phyloP scores from a whole-genome alignment of 1,140 invertebrate genomes.

The Tetraneura akinire region DNA sequence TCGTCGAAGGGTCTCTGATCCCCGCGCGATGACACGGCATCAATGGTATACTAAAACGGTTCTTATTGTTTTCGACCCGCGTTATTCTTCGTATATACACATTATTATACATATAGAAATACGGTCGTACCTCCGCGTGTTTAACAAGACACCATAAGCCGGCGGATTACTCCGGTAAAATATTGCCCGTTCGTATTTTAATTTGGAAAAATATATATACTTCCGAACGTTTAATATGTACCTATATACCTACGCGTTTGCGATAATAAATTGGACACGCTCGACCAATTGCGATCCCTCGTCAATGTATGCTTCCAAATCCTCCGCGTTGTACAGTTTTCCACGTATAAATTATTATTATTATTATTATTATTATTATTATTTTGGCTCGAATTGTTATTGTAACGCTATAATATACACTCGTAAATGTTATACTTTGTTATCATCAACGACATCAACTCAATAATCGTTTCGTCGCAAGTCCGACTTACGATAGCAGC shows the following conservation, averaged over 20 bases:
- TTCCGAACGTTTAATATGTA: constrained; percentile 22
- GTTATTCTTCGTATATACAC: too few species aligned
- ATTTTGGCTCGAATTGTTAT: too few species aligned
- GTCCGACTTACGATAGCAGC: too few species aligned
- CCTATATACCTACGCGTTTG: too few species aligned
- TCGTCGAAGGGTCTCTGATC: not conserved
- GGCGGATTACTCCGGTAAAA: not conserved
- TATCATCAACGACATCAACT: too few species aligned
- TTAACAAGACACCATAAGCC: not conserved
- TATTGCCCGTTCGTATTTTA: constrained; percentile 30
- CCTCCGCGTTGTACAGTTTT: not conserved
- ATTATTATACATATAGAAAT: too few species aligned
- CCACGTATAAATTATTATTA: too few species aligned
- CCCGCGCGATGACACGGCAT: not conserved
- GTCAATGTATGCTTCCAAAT: not conserved
- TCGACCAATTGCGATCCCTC: not conserved
- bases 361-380: too few species aligned
- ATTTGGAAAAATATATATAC: constrained; percentile 30
- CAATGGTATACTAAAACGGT: not conserved
- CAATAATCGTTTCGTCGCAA: too few species aligned
- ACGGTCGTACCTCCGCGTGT: not conserved
- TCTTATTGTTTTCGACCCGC: constrained; percentile 6
- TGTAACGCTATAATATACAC: too few species aligned
- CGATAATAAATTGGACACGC: constrained; percentile 4
- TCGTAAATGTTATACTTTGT: too few species aligned